Conservation (phyloP, 1,140 invertebrate genomes). For the Galendromus occidentalis region DNA sequence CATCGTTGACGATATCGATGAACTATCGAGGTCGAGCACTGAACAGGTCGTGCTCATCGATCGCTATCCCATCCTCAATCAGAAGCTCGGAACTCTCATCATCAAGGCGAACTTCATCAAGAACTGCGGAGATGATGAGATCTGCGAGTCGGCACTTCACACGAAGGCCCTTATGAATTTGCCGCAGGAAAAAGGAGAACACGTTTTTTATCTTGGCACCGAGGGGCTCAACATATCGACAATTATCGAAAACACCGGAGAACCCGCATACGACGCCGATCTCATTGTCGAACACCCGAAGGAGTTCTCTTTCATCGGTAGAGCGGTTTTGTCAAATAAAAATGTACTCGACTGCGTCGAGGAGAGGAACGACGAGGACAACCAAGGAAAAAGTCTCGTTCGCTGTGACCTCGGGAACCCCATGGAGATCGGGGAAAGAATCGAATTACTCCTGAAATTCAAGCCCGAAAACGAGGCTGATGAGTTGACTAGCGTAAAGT, state of each 20-base stretch:
- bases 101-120: neutral
- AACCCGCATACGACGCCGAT: conserved; percentile 75
- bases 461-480: neutral
- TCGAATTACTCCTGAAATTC: conserved; percentile 10
- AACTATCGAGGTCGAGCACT: too few relatives aligned
- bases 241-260: conserved; percentile 50
- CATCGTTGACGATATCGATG: neutral
- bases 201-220: conserved; percentile 37
- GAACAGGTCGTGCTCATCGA: neutral
- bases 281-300: conserved; percentile 56
- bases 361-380: conserved; percentile 15
- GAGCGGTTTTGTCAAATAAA: conserved; percentile 20
- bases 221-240: conserved; percentile 54
- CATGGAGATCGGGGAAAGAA: conserved; percentile 35
- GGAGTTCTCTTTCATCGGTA: conserved; percentile 53
- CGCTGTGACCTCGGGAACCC: conserved; percentile 71
- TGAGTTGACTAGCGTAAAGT: conserved; percentile 11
- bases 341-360: conserved; percentile 19
- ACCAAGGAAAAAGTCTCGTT: conserved; percentile 47
- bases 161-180: conserved; percentile 38
- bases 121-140: conserved; percentile 38
- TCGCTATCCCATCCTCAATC: neutral
- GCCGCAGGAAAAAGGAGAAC: conserved; percentile 15
- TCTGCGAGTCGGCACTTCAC: conserved; percentile 65
- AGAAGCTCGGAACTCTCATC: neutral